These are phyloP conservation scores for Xerus inauris DNA, from an alignment of 2,113 vertebrate species.

Conservation along the genomic window DNA sequence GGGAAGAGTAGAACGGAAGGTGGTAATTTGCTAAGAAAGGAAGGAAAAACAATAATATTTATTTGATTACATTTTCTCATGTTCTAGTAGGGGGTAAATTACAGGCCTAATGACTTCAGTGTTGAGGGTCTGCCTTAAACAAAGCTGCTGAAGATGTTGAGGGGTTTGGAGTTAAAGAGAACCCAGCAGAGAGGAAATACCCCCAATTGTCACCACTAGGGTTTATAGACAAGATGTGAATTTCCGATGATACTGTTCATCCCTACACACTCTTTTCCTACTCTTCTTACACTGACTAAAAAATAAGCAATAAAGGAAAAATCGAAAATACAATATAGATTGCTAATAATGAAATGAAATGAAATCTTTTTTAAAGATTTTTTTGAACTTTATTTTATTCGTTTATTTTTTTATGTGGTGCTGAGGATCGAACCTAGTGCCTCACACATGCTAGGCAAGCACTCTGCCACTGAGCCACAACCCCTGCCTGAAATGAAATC, in stretches of 20 bases:
- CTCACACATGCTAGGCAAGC: too few species aligned
- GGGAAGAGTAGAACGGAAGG: conserved; percentile 62
- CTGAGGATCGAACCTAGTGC: too few species aligned
- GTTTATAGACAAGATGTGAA: background rate
- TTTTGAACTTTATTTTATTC: too few species aligned
- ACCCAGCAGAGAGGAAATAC: background rate
- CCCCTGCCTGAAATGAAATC: too few species aligned
- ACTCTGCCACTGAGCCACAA: too few species aligned
- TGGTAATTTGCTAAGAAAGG: conserved; percentile 82
- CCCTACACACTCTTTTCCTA: background rate
- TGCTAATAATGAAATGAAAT: background rate
- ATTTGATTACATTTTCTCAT: conserved; percentile 79
- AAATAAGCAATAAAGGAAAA: background rate
- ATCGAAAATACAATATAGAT: background rate
- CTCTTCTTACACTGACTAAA: background rate
- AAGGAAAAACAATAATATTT: conserved; percentile 82
- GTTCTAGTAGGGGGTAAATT: conserved; percentile 78
- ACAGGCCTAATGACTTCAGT: conserved; percentile 71
- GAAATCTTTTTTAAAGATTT: too few species aligned
- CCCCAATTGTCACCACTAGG: background rate
- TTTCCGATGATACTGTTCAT: background rate
- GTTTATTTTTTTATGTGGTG: too few species aligned
- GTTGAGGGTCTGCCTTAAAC: conserved; percentile 56
- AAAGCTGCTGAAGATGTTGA: conserved; percentile 60
- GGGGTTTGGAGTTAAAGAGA: conserved; percentile 36